These are phyloP conservation scores for Agapostemon virescens DNA, from an alignment of 2,888 invertebrate genomes.

Conservation along the genomic window DNA sequence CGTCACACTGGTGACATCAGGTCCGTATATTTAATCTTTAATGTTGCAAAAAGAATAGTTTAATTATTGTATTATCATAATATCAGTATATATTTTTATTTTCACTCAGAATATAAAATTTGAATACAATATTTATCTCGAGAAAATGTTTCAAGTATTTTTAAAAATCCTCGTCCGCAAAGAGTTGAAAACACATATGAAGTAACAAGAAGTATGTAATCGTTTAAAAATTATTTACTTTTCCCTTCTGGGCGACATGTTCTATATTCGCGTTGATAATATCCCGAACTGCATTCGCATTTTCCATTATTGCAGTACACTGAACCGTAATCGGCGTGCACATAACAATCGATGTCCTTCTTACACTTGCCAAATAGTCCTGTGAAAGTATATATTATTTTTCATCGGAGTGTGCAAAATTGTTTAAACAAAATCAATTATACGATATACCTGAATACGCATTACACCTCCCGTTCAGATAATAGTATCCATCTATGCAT, in stretches of 20 bases:
- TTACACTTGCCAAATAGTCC: constrained; percentile 70
- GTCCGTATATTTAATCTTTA: too few species aligned
- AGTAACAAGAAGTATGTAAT: neutral
- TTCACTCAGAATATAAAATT: too few species aligned
- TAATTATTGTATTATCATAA: too few species aligned
- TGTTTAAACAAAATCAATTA: neutral
- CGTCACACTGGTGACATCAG: too few species aligned
- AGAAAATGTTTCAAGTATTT: too few species aligned
- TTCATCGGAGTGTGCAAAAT: neutral
- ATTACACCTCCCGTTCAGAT: constrained; percentile 71
- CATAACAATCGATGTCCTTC: constrained; percentile 71
- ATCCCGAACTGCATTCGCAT: constrained; percentile 72
- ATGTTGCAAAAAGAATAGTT: too few species aligned
- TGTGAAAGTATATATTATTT: constrained; percentile 31
- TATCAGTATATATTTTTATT: too few species aligned
- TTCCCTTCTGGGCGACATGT: constrained; percentile 69
- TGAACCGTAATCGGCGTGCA: constrained; percentile 70
- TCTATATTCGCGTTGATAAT: constrained; percentile 76
- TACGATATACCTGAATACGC: constrained; percentile 63
- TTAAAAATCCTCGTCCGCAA: too few species aligned
- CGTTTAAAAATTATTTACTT: constrained; percentile 29
- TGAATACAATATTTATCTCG: too few species aligned
- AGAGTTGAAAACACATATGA: neutral
- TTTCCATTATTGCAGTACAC: constrained; percentile 62
- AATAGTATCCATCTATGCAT: constrained; percentile 70